Evolutionary conservation across 2,797 vertebrate species (phyloP), one percentile per base, ranked within the genome.

Genomic region (Labroides dimidiatus): DNA sequence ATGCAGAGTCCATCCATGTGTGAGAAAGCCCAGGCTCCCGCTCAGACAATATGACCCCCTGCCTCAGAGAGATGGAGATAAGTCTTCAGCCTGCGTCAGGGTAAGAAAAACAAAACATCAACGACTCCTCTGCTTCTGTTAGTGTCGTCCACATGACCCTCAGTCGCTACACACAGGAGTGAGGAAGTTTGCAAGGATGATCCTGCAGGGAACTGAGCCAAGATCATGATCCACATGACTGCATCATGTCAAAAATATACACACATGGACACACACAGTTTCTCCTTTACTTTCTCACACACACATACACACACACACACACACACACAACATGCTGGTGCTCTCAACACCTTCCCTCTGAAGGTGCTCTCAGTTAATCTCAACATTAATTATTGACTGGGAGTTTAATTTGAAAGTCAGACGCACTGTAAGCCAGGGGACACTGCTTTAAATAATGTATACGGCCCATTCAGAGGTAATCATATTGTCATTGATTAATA

Each of bases 191-290:
- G 77, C 61, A 63, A 69, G 84, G 73, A 83, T 70, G 79, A 81
- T 81, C 75, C 82, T 82, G 57, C 24, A 72, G 68, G 86, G 73
- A 82, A 72, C 41, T 0, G 39, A 72, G 84, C 84, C 81, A 91
- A 90, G 87, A 91, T 89, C 89, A 87, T 75, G 90, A 92, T 92
- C 88, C 73, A 87, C 93, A 94, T 94, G 93, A 95, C 91, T 87
- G 84, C 51, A 92, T 95, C 91, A 93, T 93, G 95, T 96, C 95
- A 96, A 96, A 95, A 96, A 93, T 85, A 93, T 36, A 58, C 71
- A 66, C 73, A 63, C 44, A 52, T 6, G 3, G 8, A 8, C 17
- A 12, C 14, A 60, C 2, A 41, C 1, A 16, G 12, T 56, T 41
- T 71, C 42, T 78, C 37, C 66, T 14, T 69, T 30, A 49, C 43